phyloP scores from a whole-genome alignment of 2,797 vertebrate species.

The Coregonus sp. region DNA sequence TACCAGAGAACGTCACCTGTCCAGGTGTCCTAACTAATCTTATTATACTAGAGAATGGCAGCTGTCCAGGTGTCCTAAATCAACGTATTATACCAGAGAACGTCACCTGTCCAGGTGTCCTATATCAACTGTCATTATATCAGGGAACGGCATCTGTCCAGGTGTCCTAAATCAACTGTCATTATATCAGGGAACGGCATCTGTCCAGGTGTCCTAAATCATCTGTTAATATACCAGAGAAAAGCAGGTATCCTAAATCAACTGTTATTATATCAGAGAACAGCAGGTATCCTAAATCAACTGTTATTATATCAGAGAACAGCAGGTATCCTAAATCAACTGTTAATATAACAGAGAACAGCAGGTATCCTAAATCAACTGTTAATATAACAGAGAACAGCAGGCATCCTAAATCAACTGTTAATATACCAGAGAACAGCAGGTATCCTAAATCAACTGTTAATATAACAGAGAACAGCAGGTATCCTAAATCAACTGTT shows the following conservation, averaged over 20 bases:
- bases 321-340: neutral
- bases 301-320: no score
- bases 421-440: neutral
- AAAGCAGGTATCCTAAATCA: neutral
- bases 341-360: neutral
- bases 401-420: neutral
- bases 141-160: neutral
- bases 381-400: no score
- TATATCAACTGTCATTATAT: neutral
- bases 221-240: neutral
- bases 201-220: neutral
- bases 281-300: no score
- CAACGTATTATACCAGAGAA: neutral
- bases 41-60: neutral
- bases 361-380: neutral
- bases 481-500: neutral
- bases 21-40: neutral
- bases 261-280: neutral
- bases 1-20: neutral
- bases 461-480: no score
- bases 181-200: neutral
- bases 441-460: no score
- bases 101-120: neutral
- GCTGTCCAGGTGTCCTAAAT: neutral
- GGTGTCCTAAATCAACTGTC: neutral